A percentile compares a stretch with the other conserved stretches of the same genome.
Evolutionary conservation across 2,888 invertebrate species (phyloP).

Genomic region (Raillietiella orientalis): DNA sequence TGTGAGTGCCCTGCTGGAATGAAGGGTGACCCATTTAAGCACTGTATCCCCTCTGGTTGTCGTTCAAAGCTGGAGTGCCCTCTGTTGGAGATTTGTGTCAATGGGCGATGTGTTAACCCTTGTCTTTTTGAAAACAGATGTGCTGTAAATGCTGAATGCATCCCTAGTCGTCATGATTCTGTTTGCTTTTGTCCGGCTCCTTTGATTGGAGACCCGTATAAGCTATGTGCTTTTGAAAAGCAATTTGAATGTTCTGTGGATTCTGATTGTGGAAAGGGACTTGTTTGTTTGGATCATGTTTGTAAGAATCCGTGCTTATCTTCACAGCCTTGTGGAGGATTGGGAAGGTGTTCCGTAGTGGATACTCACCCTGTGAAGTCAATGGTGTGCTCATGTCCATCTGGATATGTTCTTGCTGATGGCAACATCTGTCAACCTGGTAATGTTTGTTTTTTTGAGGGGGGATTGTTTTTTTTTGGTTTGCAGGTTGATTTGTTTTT

Average conservation of each 20-base stretch:
- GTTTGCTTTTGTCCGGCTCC: slow-evolving; percentile 41
- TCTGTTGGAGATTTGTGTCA: slow-evolving; percentile 34
- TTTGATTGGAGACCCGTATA: slow-evolving; percentile 45
- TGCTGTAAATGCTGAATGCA: slow-evolving; percentile 45
- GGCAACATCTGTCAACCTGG: slow-evolving; percentile 8
- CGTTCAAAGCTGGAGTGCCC: slow-evolving; percentile 42
- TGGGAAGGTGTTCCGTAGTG: slow-evolving; percentile 22
- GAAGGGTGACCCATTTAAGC: slow-evolving; percentile 9
- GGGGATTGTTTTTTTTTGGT: too few relatives aligned
- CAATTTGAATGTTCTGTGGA: slow-evolving; percentile 35
- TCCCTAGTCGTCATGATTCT: slow-evolving; percentile 35
- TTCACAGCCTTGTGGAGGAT: slow-evolving; percentile 40
- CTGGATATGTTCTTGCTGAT: slow-evolving; percentile 8
- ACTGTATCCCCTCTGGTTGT: slow-evolving; percentile 31
- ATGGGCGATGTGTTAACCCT: slow-evolving; percentile 45
- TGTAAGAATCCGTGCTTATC: slow-evolving; percentile 51
- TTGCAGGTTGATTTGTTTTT: background rate
- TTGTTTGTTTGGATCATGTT: slow-evolving; percentile 44
- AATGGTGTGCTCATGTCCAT: slow-evolving; percentile 9
- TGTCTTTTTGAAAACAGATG: slow-evolving; percentile 37
- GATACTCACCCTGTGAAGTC: slow-evolving; percentile 9
- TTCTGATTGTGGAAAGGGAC: slow-evolving; percentile 39
- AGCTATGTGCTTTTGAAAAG: slow-evolving; percentile 21
- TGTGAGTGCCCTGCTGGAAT: slow-evolving; percentile 8
- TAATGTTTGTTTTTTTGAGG: slow-evolving; percentile 3